These are phyloP conservation scores for Canis aureus DNA, from an alignment of 2,113 vertebrate species.

Conservation along the genomic window DNA sequence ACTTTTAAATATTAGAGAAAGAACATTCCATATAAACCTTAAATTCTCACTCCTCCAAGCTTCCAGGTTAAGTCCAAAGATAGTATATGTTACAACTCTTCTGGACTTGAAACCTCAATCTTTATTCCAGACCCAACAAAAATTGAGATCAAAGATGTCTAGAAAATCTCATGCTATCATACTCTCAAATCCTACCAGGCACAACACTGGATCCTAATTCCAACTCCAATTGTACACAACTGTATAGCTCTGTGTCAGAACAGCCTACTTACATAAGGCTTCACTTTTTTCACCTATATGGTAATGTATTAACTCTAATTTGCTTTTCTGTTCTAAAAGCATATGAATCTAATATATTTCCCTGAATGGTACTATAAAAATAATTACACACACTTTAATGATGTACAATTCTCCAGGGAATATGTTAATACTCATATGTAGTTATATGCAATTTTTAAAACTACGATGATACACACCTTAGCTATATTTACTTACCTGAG, in stretches of 20 bases:
- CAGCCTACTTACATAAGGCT: not conserved
- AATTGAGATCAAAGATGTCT: not conserved
- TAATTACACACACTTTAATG: not conserved
- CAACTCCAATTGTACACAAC: not conserved
- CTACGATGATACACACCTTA: not conserved
- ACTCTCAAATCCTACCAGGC: not conserved
- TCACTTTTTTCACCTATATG: not conserved
- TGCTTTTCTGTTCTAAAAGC: constrained; percentile 30
- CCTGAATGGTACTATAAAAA: not conserved
- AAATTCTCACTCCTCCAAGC: constrained; percentile 13
- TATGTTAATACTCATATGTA: not conserved
- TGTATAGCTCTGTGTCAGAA: not conserved
- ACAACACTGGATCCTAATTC: not conserved
- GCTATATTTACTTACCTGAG: constrained; percentile 89
- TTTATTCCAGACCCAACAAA: constrained; percentile 36
- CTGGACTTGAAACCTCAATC: not conserved
- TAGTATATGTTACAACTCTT: not conserved
- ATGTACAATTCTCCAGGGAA: not conserved
- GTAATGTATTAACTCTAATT: not conserved
- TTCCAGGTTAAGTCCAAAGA: not conserved
- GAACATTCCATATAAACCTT: not conserved
- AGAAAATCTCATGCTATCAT: not conserved
- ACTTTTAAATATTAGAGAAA: not conserved
- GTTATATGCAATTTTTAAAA: not conserved
- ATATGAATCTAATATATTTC: not conserved